Conservation (phyloP, 2,113 vertebrate species). For the Chloropsis cyanopogon region DNA sequence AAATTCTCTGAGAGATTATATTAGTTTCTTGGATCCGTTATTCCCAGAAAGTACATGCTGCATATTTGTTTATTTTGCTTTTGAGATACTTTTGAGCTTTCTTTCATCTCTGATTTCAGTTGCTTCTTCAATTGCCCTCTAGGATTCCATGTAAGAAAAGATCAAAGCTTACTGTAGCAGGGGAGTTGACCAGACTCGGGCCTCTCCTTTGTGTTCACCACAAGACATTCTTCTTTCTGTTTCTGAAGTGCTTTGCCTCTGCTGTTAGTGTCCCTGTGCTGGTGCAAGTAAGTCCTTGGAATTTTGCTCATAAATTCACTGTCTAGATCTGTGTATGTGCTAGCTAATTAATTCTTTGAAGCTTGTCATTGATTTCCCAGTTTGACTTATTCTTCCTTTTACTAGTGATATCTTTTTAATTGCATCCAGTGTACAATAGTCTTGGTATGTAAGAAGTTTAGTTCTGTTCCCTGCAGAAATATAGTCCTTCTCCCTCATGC, state of each 20-base stretch:
- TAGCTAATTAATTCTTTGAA: neutral
- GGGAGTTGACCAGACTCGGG: constrained; percentile 70
- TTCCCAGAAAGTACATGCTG: neutral
- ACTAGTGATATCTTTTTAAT: neutral
- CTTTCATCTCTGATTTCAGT: neutral
- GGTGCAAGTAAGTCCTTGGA: constrained; percentile 72
- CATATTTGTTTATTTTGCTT: neutral
- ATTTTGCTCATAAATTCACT: neutral
- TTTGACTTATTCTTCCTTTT: neutral
- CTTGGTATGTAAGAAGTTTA: neutral
- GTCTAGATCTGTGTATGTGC: neutral
- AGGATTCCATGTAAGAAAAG: constrained; percentile 11
- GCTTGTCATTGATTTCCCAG: neutral
- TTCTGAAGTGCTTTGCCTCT: constrained; percentile 61
- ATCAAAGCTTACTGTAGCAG: constrained; percentile 63
- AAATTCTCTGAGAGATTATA: neutral
- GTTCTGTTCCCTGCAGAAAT: neutral
- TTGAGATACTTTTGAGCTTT: neutral
- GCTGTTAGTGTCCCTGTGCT: constrained; percentile 69
- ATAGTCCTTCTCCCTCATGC: neutral
- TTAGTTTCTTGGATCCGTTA: neutral
- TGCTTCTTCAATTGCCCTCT: neutral
- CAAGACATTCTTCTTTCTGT: constrained; percentile 80
- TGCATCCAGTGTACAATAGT: neutral
- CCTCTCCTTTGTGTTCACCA: constrained; percentile 72